Base-by-base conservation (phyloP, 1,140 invertebrate species). In the Macrotrachela quadricornifera region DNA sequence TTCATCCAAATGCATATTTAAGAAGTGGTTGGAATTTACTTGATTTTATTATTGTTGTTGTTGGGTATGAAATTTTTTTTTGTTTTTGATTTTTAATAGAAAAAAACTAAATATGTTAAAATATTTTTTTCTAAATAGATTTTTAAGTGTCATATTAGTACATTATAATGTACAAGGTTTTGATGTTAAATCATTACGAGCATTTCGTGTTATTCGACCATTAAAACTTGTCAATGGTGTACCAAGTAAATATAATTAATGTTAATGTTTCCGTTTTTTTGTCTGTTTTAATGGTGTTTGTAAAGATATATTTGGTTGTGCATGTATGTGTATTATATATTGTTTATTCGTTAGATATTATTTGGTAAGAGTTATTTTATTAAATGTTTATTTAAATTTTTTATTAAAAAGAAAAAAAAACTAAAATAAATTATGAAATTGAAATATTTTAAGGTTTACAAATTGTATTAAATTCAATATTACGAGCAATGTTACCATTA, bases 31-130 rank as follows among this genome's bases (percentile, higher is more conserved):
- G 92, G 92, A 99, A 99, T 74, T 78, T 95, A 63, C 78, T 99
- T 68, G 94, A 97, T 82, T 99, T 99, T 77, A 85, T 88, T 61
- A 99, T 97, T 67, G 92, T 97, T 68, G 85, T 97, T 63, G 95
- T 99, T 72, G 92, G 92, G 88, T 75, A 61, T 30, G 8, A 30
- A 8, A 30, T 30, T 30, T 4, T 4, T 30, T 30, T 30, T 4
- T n/a, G n/a, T n/a, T n/a, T n/a, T n/a, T n/a, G n/a, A n/a, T n/a
- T n/a, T 30, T 30, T 8, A 30, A 30, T 2, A 30, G 21, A 30
- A 30, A 30, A 4, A 4, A 30, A 30, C n/a, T 4, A 30, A 30
- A 4, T 30, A 4, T 30, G 8, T 30, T 30, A 4, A 4, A 8
- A 30, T 30, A 8, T 30, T 30, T 30, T 30, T 30, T 30, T 30